Conservation (phyloP, 2,797 vertebrate species). For the Dallia pectoralis region DNA sequence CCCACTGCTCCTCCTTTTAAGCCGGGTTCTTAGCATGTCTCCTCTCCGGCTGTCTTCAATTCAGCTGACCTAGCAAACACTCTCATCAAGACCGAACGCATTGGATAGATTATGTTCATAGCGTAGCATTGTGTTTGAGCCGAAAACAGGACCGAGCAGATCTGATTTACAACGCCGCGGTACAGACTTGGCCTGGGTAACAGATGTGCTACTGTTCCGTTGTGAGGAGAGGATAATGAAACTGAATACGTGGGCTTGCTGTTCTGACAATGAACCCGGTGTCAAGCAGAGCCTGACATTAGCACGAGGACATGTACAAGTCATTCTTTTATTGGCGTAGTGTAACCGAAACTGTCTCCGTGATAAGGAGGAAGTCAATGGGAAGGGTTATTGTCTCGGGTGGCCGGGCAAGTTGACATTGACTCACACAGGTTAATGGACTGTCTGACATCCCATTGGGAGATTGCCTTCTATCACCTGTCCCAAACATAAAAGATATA, state of each 20-base stretch:
- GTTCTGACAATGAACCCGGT: constrained; percentile 4
- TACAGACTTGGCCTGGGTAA: not conserved
- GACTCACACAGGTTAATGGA: not conserved
- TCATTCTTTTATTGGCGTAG: constrained; percentile 3
- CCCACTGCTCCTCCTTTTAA: not conserved
- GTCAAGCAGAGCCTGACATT: not conserved
- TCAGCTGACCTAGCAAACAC: constrained; percentile 66
- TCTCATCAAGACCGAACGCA: constrained; percentile 46
- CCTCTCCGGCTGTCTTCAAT: constrained; percentile 47
- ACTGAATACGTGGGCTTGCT: constrained; percentile 19
- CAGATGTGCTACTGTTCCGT: constrained; percentile 13
- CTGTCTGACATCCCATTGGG: not conserved
- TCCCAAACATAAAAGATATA: no score
- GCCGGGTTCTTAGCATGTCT: constrained; percentile 9
- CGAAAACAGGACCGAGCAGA: not conserved
- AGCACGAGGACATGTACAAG: not conserved
- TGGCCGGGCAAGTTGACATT: not conserved
- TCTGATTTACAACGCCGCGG: constrained; percentile 7
- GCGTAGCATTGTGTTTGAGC: not conserved
- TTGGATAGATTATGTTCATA: constrained; percentile 1
- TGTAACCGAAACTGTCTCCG: constrained; percentile 13
- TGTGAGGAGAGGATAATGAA: constrained; percentile 20
- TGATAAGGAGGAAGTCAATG: constrained; percentile 12
- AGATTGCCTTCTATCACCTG: not conserved
- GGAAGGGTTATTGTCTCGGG: not conserved